phyloP scores from a whole-genome alignment of 2,797 vertebrate genomes.

The Scolopax bukidnonensis region DNA sequence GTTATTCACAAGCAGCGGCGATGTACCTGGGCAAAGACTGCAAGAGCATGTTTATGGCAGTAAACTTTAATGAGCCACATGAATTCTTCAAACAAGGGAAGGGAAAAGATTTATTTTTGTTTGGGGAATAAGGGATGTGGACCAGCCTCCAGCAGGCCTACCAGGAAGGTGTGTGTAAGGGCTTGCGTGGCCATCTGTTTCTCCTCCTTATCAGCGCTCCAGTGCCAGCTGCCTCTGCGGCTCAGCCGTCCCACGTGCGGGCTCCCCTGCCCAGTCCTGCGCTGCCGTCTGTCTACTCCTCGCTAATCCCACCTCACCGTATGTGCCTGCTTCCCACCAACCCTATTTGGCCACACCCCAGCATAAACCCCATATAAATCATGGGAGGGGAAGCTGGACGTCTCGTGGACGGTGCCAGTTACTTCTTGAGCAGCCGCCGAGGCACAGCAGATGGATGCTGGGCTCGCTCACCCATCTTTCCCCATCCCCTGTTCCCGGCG shows the following conservation, averaged over 20 bases:
- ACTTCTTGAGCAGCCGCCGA: neutral
- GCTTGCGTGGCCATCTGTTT: constrained; percentile 60
- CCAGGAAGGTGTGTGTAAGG: constrained; percentile 58
- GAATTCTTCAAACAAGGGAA: constrained; percentile 38
- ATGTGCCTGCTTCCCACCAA: neutral
- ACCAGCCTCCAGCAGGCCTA: constrained; percentile 61
- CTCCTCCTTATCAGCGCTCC: constrained; percentile 49
- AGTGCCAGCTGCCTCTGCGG: constrained; percentile 59
- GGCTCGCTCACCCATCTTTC: neutral
- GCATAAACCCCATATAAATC: neutral
- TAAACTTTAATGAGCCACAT: constrained; percentile 25
- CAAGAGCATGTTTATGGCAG: neutral
- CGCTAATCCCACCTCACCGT: neutral
- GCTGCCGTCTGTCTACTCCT: constrained; percentile 9
- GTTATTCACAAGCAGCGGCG: accelerated
- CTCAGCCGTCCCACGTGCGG: constrained; percentile 16
- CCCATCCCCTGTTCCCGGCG: accelerated
- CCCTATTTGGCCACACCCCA: neutral
- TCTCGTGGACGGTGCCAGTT: neutral
- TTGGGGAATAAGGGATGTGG: constrained; percentile 43
- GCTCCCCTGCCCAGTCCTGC: neutral
- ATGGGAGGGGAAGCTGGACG: neutral
- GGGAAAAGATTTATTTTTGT: constrained; percentile 41
- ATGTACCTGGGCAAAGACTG: neutral
- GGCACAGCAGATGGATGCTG: neutral